Percentiles rank a stretch among this genome's conserved stretches.
These are phyloP conservation scores for Ophonus ardosiacus DNA, from an alignment of 2,888 invertebrate genomes.

Conservation along the genomic window DNA sequence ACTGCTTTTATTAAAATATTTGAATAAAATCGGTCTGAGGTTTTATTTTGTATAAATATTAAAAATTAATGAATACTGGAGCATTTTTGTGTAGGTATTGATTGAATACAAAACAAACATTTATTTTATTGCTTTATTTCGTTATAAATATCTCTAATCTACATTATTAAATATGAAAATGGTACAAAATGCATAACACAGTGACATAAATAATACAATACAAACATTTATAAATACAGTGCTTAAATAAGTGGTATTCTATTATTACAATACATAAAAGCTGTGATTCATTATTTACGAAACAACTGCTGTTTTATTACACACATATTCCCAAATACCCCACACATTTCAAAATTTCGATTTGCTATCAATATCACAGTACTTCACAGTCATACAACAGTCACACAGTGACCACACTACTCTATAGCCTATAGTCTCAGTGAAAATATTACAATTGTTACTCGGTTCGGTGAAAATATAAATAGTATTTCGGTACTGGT, in stretches of 20 bases:
- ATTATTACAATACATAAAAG: constrained; percentile 20
- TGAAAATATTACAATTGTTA: background rate
- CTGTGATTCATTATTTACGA: constrained; percentile 9
- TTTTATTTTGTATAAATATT: background rate
- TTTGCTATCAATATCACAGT: constrained; percentile 9
- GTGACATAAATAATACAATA: constrained; percentile 41
- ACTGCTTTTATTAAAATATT: background rate
- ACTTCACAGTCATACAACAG: constrained; percentile 1
- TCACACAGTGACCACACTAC: background rate
- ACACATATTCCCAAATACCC: background rate
- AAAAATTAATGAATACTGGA: background rate
- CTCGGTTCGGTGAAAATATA: constrained; percentile 2
- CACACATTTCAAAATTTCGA: background rate
- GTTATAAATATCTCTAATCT: constrained; percentile 17
- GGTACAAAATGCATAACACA: constrained; percentile 16
- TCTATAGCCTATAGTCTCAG: background rate
- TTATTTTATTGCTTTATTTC: background rate
- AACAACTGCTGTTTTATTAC: background rate
- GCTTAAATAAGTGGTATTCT: constrained; percentile 31
- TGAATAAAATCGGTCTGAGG: background rate
- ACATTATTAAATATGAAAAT: constrained; percentile 22
- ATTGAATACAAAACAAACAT: background rate
- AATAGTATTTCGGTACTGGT: background rate
- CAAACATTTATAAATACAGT: constrained; percentile 41
- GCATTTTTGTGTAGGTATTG: background rate